These are phyloP conservation scores for Uria aalge DNA, from an alignment of 2,113 vertebrate species.

Conservation along the genomic window DNA sequence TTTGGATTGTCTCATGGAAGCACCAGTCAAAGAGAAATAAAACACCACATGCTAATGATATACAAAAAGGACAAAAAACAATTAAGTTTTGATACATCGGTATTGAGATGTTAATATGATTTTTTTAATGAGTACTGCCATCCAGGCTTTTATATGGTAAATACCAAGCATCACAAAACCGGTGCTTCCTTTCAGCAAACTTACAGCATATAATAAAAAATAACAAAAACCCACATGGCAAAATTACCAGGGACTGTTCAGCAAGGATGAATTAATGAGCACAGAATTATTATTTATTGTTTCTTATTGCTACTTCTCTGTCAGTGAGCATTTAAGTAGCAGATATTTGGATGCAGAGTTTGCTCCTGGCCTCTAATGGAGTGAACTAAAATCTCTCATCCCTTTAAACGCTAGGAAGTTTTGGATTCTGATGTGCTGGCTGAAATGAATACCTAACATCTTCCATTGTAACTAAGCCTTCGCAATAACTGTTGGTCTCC, in stretches of 20 bases:
- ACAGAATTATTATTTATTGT: constrained; percentile 70
- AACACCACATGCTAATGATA: constrained; percentile 31
- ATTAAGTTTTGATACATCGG: constrained; percentile 64
- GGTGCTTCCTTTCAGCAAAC: constrained; percentile 67
- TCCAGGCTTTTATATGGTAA: constrained; percentile 48
- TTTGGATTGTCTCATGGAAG: constrained; percentile 56
- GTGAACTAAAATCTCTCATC: neutral
- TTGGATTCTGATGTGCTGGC: neutral
- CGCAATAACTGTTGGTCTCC: neutral
- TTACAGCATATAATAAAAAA: constrained; percentile 67
- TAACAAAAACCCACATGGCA: constrained; percentile 53
- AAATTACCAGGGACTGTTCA: constrained; percentile 65
- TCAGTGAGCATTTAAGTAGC: neutral
- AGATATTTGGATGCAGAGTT: neutral
- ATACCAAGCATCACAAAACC: constrained; percentile 58
- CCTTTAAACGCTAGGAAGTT: neutral
- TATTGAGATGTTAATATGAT: constrained; percentile 76
- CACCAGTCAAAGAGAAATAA: constrained; percentile 43
- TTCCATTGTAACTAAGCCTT: neutral
- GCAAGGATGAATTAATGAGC: constrained; percentile 68
- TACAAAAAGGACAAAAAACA: constrained; percentile 69
- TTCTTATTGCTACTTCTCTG: constrained; percentile 27
- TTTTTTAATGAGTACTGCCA: constrained; percentile 48
- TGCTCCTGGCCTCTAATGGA: neutral
- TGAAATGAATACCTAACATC: neutral